Percentiles rank a stretch among this genome's conserved stretches.
phyloP scores from a whole-genome alignment of 2,797 vertebrate genomes.

The Dendrocincla tyrannina region DNA sequence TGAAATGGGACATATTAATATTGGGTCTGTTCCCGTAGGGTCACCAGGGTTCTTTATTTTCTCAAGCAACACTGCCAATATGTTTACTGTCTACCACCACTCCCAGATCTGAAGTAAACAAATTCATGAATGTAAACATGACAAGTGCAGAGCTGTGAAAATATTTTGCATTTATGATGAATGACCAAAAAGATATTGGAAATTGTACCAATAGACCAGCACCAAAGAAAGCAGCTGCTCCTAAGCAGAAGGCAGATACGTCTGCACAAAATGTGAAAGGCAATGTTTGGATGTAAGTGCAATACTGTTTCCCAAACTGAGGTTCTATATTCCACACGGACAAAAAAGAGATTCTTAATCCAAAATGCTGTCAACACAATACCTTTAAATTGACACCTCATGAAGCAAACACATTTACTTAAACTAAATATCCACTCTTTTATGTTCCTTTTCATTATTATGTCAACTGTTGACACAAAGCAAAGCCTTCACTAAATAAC shows the following conservation, averaged over 20 bases:
- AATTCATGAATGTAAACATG: background rate
- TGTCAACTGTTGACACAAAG: background rate
- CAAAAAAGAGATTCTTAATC: background rate
- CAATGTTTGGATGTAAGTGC: background rate
- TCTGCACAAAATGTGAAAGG: background rate
- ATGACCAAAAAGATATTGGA: background rate
- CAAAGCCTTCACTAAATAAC: background rate
- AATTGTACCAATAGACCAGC: background rate
- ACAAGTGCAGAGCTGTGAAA: background rate
- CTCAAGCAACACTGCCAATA: background rate
- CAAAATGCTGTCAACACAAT: background rate
- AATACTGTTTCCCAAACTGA: background rate
- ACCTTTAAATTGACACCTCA: background rate
- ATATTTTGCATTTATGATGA: background rate
- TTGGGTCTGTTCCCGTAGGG: background rate
- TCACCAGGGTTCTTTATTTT: background rate
- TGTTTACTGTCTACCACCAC: background rate
- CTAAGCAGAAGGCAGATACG: background rate
- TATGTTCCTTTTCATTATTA: background rate
- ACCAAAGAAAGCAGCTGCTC: background rate
- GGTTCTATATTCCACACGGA: background rate
- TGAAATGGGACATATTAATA: background rate
- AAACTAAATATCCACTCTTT: background rate
- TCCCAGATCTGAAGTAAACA: background rate
- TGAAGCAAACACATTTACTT: background rate